Evolutionary conservation across 2,797 vertebrate genomes (phyloP).

Genomic region (Peromyscus aztecus): DNA sequence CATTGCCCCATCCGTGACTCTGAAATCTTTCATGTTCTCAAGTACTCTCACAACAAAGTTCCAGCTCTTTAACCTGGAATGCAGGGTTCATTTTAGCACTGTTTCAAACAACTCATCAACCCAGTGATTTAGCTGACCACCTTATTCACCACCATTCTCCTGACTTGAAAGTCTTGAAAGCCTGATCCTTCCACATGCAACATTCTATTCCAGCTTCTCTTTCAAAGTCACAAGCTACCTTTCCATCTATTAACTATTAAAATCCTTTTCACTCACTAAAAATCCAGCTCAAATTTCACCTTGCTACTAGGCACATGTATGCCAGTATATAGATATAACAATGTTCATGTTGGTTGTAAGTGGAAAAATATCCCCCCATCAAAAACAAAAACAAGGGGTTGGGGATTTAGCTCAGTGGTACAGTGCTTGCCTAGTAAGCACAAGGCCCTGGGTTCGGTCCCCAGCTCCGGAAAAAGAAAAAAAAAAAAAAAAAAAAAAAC

Average conservation of each 20-base stretch:
- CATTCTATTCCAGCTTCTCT: not conserved
- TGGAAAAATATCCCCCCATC: not conserved
- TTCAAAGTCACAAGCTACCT: not conserved
- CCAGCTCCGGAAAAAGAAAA: no score
- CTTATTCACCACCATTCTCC: not conserved
- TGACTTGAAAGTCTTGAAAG: not conserved
- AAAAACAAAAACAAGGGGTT: not conserved
- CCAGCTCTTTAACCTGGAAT: not conserved
- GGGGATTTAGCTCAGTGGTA: no score
- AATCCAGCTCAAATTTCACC: slow-evolving; percentile 9
- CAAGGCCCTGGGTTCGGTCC: no score
- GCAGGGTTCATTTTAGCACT: not conserved
- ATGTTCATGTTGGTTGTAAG: not conserved
- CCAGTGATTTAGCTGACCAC: not conserved
- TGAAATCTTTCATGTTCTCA: not conserved
- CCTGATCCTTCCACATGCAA: not conserved
- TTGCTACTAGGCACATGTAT: not conserved
- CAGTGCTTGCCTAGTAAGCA: no score
- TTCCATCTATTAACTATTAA: slow-evolving; percentile 21
- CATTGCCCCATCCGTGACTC: not conserved
- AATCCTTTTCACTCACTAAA: slow-evolving; percentile 58
- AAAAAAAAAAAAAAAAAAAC: not conserved
- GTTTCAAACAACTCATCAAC: not conserved
- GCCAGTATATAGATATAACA: not conserved
- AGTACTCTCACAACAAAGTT: slow-evolving; percentile 21